Conservation (phyloP, 2,797 vertebrate species). For the Paguma larvata region DNA sequence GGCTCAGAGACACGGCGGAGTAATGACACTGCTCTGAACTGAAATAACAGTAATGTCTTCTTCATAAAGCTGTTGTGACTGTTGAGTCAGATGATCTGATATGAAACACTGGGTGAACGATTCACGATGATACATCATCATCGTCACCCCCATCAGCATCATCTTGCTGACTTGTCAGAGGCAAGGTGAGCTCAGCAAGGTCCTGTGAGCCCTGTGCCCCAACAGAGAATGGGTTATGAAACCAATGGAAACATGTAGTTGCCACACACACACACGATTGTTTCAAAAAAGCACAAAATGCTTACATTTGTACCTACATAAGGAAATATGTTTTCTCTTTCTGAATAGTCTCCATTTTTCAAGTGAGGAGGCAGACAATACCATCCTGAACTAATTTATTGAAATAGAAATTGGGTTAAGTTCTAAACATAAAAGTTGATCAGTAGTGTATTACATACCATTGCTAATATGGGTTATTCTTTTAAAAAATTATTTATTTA, state of each 20-base stretch:
- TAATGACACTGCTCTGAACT: neutral
- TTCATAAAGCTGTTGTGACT: neutral
- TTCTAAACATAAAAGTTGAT: conserved; percentile 40
- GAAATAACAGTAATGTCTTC: neutral
- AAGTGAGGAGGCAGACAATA: neutral
- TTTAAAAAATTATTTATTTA: too few species aligned
- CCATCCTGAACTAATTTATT: neutral
- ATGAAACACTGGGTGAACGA: neutral
- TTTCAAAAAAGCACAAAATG: neutral
- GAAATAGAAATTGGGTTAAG: conserved; percentile 6
- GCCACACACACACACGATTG: neutral
- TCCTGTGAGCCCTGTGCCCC: neutral
- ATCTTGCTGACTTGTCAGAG: neutral
- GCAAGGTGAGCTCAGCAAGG: too few species aligned
- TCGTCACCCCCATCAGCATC: neutral
- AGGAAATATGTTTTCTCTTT: neutral
- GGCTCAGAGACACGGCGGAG: neutral
- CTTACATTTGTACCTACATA: neutral
- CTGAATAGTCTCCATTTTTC: neutral
- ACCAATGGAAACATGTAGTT: neutral
- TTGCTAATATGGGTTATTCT: neutral
- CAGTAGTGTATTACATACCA: neutral
- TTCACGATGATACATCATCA: neutral
- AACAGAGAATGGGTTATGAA: neutral
- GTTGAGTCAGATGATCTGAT: neutral